A percentile compares a stretch with the other conserved stretches of the same genome.
Evolutionary conservation across 2,797 vertebrate genomes (phyloP).

Genomic region (Acipenser ruthenus): DNA sequence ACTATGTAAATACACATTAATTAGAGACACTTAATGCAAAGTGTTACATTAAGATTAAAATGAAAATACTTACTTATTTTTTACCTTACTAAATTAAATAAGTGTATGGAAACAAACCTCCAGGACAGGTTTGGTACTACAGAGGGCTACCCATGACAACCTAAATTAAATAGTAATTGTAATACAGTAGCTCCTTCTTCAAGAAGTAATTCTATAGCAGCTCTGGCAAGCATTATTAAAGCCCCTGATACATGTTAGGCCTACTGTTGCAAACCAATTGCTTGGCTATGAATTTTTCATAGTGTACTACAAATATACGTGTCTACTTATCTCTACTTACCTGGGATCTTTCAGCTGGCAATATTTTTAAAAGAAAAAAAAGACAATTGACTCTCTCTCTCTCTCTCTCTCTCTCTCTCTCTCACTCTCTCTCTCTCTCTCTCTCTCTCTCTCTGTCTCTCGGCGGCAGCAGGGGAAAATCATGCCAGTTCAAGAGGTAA

Average conservation of each 20-base stretch:
- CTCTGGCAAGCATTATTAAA: conserved; percentile 62
- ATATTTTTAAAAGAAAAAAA: no score
- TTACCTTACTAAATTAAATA: no score
- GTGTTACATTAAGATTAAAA: no score
- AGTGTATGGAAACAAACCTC: no score
- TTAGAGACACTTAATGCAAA: no score
- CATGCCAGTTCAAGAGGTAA: conserved; percentile 59
- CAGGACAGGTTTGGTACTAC: no score
- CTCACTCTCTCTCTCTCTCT: conserved; percentile 25
- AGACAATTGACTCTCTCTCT: conserved; percentile 7
- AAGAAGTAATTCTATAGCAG: conserved; percentile 53
- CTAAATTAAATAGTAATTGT: conserved; percentile 28
- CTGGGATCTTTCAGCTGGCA: conserved; percentile 46
- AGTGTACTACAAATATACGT: conserved; percentile 54
- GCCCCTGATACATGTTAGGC: conserved; percentile 58
- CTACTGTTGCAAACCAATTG: conserved; percentile 73
- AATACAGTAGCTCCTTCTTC: conserved; percentile 41
- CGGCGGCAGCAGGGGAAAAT: conserved; percentile 30
- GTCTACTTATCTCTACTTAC: conserved; percentile 52
- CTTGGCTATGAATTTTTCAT: conserved; percentile 70
- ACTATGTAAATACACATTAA: no score
- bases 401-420: conserved; percentile 21
- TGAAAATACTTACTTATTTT: no score
- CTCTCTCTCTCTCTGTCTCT: conserved; percentile 29
- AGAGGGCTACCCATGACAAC: no score